Evolutionary conservation across 2,797 vertebrate genomes (phyloP).

Genomic region (Lophius americanus): DNA sequence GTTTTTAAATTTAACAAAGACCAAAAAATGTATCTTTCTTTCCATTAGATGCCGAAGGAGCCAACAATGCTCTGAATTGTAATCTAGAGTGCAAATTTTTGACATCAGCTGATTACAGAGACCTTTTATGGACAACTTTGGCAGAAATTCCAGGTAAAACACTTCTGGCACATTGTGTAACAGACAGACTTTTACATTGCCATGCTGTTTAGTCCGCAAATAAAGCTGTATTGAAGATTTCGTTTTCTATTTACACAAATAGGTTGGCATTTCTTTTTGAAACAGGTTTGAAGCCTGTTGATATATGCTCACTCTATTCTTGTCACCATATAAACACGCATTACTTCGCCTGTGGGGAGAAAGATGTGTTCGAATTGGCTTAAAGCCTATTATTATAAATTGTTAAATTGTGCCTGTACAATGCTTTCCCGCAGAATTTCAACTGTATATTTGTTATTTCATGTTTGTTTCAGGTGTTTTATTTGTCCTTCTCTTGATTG

Average conservation of each 20-base stretch:
- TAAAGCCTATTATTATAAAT: neutral
- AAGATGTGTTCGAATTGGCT: no score
- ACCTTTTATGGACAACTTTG: slow-evolving; percentile 92
- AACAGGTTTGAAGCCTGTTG: no score
- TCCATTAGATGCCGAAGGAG: slow-evolving; percentile 77
- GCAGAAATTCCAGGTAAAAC: slow-evolving; percentile 92
- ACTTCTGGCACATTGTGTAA: neutral
- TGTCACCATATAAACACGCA: no score
- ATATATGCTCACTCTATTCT: no score
- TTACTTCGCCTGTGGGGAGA: no score
- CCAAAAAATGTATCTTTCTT: neutral
- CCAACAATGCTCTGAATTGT: slow-evolving; percentile 84
- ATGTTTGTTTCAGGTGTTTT: slow-evolving; percentile 82
- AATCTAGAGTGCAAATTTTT: slow-evolving; percentile 89
- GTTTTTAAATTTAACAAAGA: no score
- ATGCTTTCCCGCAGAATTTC: neutral
- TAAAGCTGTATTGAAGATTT: no score
- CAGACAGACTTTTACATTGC: no score
- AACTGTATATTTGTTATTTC: neutral
- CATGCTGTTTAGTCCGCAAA: no score
- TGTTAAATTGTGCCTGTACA: neutral
- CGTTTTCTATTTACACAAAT: no score
- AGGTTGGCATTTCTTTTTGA: no score
- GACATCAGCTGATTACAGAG: slow-evolving; percentile 88
- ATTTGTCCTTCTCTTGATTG: slow-evolving; percentile 84